phyloP scores from a whole-genome alignment of 2,797 vertebrate species.

The Megalops cyprinoides region DNA sequence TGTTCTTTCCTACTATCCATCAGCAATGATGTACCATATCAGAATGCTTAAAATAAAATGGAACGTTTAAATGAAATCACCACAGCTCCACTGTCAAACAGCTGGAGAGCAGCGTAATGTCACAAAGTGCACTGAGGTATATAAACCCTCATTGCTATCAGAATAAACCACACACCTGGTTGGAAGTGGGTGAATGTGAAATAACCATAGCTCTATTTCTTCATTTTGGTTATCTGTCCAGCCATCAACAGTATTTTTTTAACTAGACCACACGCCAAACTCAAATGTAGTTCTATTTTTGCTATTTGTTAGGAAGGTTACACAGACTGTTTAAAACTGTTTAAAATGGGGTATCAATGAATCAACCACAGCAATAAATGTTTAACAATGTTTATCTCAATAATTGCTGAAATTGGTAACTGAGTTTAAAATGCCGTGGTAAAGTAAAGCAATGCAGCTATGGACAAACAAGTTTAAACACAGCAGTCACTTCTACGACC shows the following conservation, averaged over 20 bases:
- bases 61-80: no score
- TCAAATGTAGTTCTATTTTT: not conserved
- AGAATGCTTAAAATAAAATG: no score
- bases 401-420: no score
- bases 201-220: not conserved
- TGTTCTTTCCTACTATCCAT: no score
- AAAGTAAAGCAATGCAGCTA: not conserved
- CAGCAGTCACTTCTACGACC: not conserved
- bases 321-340: not conserved
- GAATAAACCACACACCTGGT: not conserved
- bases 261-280: not conserved
- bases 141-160: not conserved
- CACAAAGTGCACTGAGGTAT: not conserved
- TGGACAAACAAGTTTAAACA: not conserved
- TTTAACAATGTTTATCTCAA: not conserved
- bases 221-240: no score
- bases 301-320: not conserved
- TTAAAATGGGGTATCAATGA: not conserved
- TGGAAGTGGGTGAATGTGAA: not conserved
- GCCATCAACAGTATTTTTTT: constrained; percentile 1
- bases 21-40: no score
- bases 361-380: not conserved
- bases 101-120: not conserved
- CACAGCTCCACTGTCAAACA: not conserved
- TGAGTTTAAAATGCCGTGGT: no score